phyloP scores from a whole-genome alignment of 2,797 vertebrate genomes.

The Channa striata region DNA sequence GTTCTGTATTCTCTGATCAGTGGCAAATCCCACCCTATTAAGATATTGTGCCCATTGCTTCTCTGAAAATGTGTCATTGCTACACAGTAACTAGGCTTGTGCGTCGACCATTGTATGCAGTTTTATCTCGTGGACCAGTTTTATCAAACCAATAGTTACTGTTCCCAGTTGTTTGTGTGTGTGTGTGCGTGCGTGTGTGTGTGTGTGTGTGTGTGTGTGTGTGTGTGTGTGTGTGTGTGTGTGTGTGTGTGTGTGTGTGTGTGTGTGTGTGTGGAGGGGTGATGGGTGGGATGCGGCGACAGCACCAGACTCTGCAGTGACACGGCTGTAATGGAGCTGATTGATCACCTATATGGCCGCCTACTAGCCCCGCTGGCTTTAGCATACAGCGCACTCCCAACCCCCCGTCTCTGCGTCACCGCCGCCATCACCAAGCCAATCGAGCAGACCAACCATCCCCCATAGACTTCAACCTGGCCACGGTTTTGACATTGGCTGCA shows the following conservation, averaged over 20 bases:
- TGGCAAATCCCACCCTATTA: slow-evolving; percentile 28
- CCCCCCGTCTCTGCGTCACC: slow-evolving; percentile 85
- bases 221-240: slow-evolving; percentile 56
- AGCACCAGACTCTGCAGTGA: slow-evolving; percentile 85
- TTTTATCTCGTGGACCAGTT: slow-evolving; percentile 30
- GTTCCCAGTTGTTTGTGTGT: slow-evolving; percentile 49
- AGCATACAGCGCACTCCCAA: slow-evolving; percentile 83
- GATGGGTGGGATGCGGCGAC: slow-evolving; percentile 81
- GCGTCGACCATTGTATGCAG: slow-evolving; percentile 15
- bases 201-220: slow-evolving; percentile 55
- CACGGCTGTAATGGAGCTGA: slow-evolving; percentile 91
- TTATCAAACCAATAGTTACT: slow-evolving; percentile 32
- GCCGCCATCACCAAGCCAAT: slow-evolving; percentile 78
- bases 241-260: slow-evolving; percentile 56
- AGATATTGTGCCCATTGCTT: slow-evolving; percentile 3
- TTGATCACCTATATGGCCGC: slow-evolving; percentile 88
- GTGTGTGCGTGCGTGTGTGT: slow-evolving; percentile 52
- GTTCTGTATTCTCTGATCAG: slow-evolving; percentile 35
- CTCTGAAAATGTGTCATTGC: slow-evolving; percentile 21
- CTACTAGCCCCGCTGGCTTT: slow-evolving; percentile 83
- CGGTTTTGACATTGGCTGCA: slow-evolving; percentile 81
- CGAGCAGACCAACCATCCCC: slow-evolving; percentile 72
- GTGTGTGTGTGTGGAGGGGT: slow-evolving; percentile 62
- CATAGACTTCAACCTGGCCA: slow-evolving; percentile 87
- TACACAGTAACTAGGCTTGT: slow-evolving; percentile 5